Evolutionary conservation across 2,113 vertebrate species (phyloP).

Genomic region (Emydocephalus ijimae): DNA sequence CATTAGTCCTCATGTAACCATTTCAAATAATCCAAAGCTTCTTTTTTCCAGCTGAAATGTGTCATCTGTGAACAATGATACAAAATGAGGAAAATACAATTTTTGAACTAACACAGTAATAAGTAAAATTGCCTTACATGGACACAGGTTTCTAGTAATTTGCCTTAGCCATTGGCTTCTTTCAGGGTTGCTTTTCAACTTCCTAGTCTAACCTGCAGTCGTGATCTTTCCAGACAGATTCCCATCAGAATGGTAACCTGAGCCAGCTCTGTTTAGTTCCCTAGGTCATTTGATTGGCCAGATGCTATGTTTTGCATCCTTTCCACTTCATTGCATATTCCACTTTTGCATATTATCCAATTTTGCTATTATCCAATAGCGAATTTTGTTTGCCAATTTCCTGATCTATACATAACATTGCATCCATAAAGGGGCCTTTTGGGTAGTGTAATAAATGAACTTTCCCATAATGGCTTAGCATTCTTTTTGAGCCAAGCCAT

Average conservation of each 20-base stretch:
- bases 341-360: background rate
- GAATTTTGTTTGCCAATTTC: background rate
- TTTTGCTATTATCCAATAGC: background rate
- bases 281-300: background rate
- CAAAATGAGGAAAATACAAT: background rate
- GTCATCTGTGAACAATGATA: background rate
- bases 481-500: background rate
- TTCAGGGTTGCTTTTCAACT: background rate
- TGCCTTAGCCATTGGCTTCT: background rate
- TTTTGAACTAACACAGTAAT: background rate
- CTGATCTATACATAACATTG: background rate
- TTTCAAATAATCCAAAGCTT: background rate
- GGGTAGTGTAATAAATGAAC: background rate
- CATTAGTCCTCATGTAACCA: background rate
- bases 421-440: background rate
- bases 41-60: background rate
- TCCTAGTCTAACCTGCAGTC: background rate
- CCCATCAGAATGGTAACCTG: background rate
- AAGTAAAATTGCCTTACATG: background rate
- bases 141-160: background rate
- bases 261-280: background rate
- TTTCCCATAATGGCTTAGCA: background rate
- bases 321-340: background rate
- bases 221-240: background rate
- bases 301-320: background rate